These are phyloP conservation scores for Sitta europaea DNA, from an alignment of 2,113 vertebrate genomes.

Conservation along the genomic window DNA sequence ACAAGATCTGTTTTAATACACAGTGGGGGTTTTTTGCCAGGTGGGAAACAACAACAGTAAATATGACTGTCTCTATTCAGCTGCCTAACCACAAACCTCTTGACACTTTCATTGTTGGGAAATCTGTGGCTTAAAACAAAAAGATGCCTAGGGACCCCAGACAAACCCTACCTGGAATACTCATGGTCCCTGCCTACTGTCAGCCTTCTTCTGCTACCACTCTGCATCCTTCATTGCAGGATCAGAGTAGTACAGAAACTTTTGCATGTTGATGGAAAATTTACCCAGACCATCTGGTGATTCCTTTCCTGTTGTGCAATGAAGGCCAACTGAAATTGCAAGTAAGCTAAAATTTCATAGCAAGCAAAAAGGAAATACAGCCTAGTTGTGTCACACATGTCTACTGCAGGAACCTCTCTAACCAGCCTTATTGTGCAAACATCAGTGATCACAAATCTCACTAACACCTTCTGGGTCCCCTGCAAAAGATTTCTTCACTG, in stretches of 20 bases:
- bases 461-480: neutral
- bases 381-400: neutral
- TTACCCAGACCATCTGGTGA: neutral
- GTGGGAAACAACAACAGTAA: neutral
- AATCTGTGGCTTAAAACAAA: neutral
- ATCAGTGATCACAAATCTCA: neutral
- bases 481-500: neutral
- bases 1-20: neutral
- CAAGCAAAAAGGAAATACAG: neutral
- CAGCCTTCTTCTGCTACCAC: neutral
- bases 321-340: neutral
- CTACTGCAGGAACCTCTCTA: neutral
- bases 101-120: neutral
- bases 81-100: neutral
- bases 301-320: neutral
- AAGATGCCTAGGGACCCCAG: neutral
- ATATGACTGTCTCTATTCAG: neutral
- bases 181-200: neutral
- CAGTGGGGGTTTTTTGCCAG: neutral
- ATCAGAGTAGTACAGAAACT: neutral
- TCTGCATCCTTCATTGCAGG: neutral
- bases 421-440: neutral
- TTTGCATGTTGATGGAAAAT: neutral
- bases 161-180: neutral
- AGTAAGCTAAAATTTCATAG: neutral